These are phyloP conservation scores for Delichon dasypus DNA, from an alignment of 2,797 vertebrate species.

Conservation along the genomic window DNA sequence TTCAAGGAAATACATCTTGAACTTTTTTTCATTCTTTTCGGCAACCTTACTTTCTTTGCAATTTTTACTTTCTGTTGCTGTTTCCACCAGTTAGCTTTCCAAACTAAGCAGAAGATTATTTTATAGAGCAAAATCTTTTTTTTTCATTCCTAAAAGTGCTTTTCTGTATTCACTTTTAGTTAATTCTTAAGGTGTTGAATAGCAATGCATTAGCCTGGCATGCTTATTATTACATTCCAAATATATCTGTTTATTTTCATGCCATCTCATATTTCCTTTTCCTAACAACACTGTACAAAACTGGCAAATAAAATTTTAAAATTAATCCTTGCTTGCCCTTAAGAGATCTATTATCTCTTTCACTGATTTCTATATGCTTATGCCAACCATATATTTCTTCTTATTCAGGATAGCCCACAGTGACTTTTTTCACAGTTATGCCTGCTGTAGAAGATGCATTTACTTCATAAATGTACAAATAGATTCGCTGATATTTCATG, in stretches of 20 bases:
- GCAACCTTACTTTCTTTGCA: neutral
- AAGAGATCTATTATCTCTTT: neutral
- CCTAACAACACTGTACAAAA: neutral
- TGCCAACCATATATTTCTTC: fast-evolving
- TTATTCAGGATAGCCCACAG: neutral
- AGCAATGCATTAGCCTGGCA: neutral
- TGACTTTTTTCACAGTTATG: neutral
- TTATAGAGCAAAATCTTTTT: neutral
- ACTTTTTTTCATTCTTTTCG: neutral
- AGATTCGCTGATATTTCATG: neutral
- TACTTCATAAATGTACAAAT: neutral
- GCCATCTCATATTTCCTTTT: neutral
- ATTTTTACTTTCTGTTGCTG: neutral
- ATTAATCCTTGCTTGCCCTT: neutral
- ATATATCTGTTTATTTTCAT: neutral
- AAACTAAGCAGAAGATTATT: neutral
- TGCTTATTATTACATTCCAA: neutral
- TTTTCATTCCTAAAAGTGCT: neutral
- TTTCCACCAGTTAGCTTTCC: neutral
- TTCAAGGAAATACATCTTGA: neutral
- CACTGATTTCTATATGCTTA: neutral
- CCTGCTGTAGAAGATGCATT: neutral
- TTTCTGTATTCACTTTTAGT: neutral
- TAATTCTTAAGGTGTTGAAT: neutral
- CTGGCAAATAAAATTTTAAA: neutral